Evolutionary conservation across 2,888 invertebrate species (phyloP), one percentile per base, ranked within the genome.

Genomic region (Unio pictorum): DNA sequence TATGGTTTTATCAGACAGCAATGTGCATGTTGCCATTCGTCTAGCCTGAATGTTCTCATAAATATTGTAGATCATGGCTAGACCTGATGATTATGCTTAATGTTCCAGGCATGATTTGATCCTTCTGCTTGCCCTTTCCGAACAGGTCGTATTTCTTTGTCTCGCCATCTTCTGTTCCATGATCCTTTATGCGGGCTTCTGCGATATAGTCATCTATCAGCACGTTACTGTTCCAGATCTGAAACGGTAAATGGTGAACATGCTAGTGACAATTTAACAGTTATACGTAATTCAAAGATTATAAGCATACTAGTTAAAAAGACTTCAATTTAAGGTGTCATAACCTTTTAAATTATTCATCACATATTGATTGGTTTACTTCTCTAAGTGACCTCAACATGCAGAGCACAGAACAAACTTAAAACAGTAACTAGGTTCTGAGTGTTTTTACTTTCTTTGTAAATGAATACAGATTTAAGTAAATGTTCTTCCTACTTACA

Each of bases 211-310:
- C 87, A 73, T 90, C 89, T 71, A 89, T 83, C 28, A 90, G 68
- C 26, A 83, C 78, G 72, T 90, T 90, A 65, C 83, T 83, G 74
- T 89, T 90, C 87, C 86, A 87, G 6, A 90, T 82, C 90, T 90
- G 78, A 60, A 74, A 72, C 64, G 26, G 26, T 17, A 61, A 26
- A 66, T 34, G 11, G 7, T 61, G n/a, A 61, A 20, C 20, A 61
- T 28, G 4, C 8, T 45, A 34, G n/a, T 20, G 20, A 20, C 15
- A 3, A 1, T 18, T 4, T 28, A 55, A 54, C 34, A 57, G 20
- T 20, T 55, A n/a, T 57, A 23, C n/a, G 20, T 0, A 15, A 66
- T 34, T 26, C 28, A 30, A 59, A 20, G 28, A 45, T 11, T 11
- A 45, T 15, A 45, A 45, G 3, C 45, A 45, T 45, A 45, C 2